Conservation (phyloP, 2,113 vertebrate genomes). For the Sisor rabdophorus region DNA sequence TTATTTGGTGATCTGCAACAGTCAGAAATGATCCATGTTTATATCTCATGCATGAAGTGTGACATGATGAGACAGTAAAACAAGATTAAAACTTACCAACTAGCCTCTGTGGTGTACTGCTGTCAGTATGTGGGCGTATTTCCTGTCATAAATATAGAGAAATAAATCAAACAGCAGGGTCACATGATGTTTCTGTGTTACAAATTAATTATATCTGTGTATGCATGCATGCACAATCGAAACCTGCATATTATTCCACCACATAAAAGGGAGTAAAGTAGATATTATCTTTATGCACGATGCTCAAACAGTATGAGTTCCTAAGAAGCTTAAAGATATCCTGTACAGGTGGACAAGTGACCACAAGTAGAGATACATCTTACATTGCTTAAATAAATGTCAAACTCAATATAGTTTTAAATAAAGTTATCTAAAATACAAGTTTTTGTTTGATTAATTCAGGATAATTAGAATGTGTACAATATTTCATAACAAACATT, state of each 20-base stretch:
- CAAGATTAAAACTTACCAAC: constrained; percentile 54
- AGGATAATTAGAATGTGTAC: too few relatives aligned
- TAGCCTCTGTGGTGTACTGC: constrained; percentile 52
- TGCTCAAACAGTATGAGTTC: background rate
- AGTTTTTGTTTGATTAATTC: too few relatives aligned
- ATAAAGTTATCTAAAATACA: too few relatives aligned
- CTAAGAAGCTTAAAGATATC: constrained; percentile 52
- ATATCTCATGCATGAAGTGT: background rate
- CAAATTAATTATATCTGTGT: background rate
- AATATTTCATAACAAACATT: too few relatives aligned
- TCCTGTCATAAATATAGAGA: constrained; percentile 46
- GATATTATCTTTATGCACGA: background rate
- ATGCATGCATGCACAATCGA: background rate
- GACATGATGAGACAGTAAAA: background rate
- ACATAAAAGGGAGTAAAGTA: background rate
- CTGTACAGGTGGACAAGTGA: constrained; percentile 59
- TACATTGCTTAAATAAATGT: constrained; percentile 31
- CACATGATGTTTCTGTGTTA: constrained; percentile 31
- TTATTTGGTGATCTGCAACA: constrained; percentile 45
- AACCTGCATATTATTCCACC: background rate
- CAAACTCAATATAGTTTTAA: background rate
- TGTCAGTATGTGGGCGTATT: constrained; percentile 28
- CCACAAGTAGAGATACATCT: constrained; percentile 49
- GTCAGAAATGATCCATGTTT: background rate
- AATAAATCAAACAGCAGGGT: constrained; percentile 34